Conservation (phyloP, 2,888 invertebrate genomes). For the Drosophila mercatorum region DNA sequence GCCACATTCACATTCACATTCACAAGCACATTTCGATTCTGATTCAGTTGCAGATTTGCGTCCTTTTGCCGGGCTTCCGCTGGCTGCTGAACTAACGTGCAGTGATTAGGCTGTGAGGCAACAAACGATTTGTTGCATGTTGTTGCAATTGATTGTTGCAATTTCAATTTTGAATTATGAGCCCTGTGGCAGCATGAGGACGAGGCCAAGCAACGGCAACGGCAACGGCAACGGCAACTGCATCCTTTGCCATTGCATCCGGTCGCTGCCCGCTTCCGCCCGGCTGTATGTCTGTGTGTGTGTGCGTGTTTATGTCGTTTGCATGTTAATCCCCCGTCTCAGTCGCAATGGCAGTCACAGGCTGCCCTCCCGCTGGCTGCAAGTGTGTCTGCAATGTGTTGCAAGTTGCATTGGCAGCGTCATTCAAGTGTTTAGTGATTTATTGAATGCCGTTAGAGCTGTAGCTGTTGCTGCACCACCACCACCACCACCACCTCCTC, state of each 20-base stretch:
- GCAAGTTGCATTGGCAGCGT: constrained; percentile 78
- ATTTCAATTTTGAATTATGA: constrained; percentile 84
- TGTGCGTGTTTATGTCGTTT: constrained; percentile 40
- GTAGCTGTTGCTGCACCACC: constrained; percentile 20
- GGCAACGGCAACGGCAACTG: constrained; percentile 33
- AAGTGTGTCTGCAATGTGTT: constrained; percentile 70
- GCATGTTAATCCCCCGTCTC: constrained; percentile 53
- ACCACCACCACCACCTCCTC: not conserved
- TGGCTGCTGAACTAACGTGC: constrained; percentile 61
- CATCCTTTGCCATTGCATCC: constrained; percentile 62
- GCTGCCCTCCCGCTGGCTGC: not conserved
- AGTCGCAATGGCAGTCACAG: constrained; percentile 18
- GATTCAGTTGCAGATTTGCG: constrained; percentile 42
- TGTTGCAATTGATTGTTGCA: constrained; percentile 83
- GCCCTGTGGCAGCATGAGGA: constrained; percentile 24
- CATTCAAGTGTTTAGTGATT: constrained; percentile 82
- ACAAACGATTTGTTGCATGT: constrained; percentile 79
- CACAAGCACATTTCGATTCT: constrained; percentile 28
- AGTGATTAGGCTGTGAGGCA: constrained; percentile 76
- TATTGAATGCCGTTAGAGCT: constrained; percentile 82
- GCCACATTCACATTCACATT: constrained; percentile 15
- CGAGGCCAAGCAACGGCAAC: constrained; percentile 41
- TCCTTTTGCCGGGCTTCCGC: constrained; percentile 62
- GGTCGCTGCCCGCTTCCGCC: constrained; percentile 54
- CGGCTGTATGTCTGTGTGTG: constrained; percentile 9